A percentile compares a stretch with the other conserved stretches of the same genome.
Conservation (phyloP, 2,113 vertebrate genomes). For the Anarrhichthys ocellatus region DNA sequence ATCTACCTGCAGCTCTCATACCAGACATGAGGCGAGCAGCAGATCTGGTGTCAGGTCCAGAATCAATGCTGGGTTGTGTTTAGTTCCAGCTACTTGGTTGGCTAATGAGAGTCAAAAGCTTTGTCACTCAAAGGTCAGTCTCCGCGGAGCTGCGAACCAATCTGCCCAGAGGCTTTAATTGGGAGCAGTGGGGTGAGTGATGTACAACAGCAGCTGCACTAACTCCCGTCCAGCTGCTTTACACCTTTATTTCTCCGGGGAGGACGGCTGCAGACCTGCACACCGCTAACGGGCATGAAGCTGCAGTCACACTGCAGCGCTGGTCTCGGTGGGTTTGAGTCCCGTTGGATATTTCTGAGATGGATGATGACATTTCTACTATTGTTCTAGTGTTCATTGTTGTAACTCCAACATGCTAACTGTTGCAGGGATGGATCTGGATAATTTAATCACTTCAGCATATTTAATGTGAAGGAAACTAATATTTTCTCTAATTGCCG, state of each 20-base stretch:
- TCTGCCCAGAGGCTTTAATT: constrained; percentile 68
- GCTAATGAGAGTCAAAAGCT: constrained; percentile 82
- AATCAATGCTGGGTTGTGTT: constrained; percentile 74
- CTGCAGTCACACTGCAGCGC: not conserved
- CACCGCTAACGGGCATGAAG: not conserved
- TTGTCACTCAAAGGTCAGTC: constrained; percentile 80
- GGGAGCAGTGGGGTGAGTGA: constrained; percentile 68
- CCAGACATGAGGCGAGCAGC: constrained; percentile 50
- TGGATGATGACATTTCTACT: too few relatives aligned
- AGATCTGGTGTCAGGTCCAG: constrained; percentile 65
- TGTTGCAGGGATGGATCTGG: too few relatives aligned
- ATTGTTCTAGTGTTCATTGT: too few relatives aligned
- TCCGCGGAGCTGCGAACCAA: constrained; percentile 34
- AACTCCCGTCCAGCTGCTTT: constrained; percentile 61
- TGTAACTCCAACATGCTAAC: too few relatives aligned
- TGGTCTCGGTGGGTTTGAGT: not conserved
- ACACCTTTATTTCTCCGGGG: constrained; percentile 49
- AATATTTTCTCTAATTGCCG: too few relatives aligned
- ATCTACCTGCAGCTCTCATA: not conserved
- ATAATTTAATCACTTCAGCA: too few relatives aligned
- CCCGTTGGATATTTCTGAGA: not conserved
- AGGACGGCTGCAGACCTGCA: not conserved
- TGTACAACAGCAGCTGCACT: constrained; percentile 58
- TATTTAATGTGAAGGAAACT: too few relatives aligned
- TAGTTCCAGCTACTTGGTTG: constrained; percentile 64